Percentiles rank a stretch among this genome's conserved stretches.
phyloP scores from a whole-genome alignment of 2,113 vertebrate species.

The Scomber scombrus region DNA sequence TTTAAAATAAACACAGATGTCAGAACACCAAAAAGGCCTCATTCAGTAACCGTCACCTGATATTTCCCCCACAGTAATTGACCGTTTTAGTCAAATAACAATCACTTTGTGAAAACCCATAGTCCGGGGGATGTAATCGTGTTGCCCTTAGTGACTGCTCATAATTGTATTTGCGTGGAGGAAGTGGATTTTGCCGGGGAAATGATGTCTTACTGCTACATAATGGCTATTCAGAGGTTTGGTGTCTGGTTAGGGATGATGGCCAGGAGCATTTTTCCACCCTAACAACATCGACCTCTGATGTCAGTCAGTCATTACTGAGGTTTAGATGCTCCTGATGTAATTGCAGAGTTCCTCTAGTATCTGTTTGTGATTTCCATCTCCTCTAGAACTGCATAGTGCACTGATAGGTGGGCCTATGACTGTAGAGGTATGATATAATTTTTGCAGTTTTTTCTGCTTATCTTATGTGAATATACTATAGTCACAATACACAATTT shows the following conservation, averaged over 20 bases:
- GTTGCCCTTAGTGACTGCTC: conserved; percentile 47
- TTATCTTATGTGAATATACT: neutral
- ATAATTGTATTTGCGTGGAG: conserved; percentile 72
- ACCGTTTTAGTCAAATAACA: conserved; percentile 37
- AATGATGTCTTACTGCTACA: conserved; percentile 72
- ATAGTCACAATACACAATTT: neutral
- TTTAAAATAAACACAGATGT: neutral
- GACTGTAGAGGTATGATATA: neutral
- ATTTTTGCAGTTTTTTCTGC: neutral
- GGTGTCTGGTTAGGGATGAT: conserved; percentile 52
- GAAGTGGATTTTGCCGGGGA: conserved; percentile 78
- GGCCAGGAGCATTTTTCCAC: neutral
- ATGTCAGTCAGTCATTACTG: conserved; percentile 18
- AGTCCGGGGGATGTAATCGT: conserved; percentile 21
- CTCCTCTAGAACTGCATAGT: neutral
- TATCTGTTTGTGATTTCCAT: neutral
- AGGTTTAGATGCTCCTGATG: conserved; percentile 35
- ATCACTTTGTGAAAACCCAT: conserved; percentile 41
- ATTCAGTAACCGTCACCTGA: neutral
- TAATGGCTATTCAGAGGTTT: conserved; percentile 59
- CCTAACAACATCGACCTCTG: conserved; percentile 39
- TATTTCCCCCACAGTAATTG: conserved; percentile 9
- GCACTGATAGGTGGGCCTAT: neutral
- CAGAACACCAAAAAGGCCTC: neutral
- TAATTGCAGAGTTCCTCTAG: conserved; percentile 1